phyloP scores from a whole-genome alignment of 2,797 vertebrate genomes.

The Oreochromis grahami region DNA sequence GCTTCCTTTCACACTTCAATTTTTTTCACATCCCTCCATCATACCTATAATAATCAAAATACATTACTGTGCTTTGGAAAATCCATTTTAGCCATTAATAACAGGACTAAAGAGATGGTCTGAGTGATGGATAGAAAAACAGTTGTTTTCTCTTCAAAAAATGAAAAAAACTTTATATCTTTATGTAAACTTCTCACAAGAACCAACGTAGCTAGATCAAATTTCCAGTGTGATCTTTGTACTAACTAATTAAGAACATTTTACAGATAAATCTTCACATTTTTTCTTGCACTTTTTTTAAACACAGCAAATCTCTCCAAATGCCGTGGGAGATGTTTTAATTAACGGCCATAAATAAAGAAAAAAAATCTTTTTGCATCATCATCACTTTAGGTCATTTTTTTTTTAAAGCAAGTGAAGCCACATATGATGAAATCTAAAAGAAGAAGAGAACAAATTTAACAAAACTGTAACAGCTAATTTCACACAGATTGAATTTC shows the following conservation, averaged over 20 bases:
- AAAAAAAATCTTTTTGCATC: background rate
- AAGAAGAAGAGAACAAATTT: background rate
- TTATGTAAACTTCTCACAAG: background rate
- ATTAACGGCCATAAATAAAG: background rate
- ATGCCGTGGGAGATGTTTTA: background rate
- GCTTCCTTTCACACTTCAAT: slow-evolving; percentile 41
- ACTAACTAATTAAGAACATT: background rate
- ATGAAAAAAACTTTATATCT: background rate
- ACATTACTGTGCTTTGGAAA: slow-evolving; percentile 8
- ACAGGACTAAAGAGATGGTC: background rate
- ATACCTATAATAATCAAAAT: slow-evolving; percentile 26
- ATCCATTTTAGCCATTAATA: slow-evolving; percentile 7
- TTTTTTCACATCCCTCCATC: slow-evolving; percentile 29
- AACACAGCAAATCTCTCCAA: background rate
- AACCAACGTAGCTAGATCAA: background rate
- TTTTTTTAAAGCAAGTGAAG: background rate
- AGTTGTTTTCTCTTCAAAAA: background rate
- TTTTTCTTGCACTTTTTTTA: background rate
- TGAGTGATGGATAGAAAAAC: background rate
- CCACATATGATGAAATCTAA: background rate
- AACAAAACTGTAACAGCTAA: background rate
- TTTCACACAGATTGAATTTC: background rate
- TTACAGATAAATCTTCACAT: background rate
- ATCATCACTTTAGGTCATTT: background rate
- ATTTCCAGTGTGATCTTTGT: background rate